A percentile compares a stretch with the other conserved stretches of the same genome.
phyloP scores from a whole-genome alignment of 2,113 vertebrate species.

The Indicator maculatus region DNA sequence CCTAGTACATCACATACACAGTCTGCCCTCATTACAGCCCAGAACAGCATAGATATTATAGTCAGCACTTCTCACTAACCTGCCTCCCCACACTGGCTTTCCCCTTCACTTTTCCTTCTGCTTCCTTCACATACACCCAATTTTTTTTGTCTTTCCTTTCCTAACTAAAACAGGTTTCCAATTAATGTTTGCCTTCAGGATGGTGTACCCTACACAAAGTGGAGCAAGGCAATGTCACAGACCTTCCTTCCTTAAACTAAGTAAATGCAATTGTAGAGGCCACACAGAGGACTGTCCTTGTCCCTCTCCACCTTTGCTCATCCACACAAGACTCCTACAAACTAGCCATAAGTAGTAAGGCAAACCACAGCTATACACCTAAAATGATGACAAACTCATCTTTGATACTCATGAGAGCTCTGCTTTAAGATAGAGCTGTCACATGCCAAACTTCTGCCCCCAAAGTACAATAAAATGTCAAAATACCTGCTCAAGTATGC shows the following conservation, averaged over 20 bases:
- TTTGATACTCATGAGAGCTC: neutral
- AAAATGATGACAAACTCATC: neutral
- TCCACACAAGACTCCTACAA: neutral
- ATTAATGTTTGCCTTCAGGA: conserved; percentile 56
- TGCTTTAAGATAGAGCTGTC: neutral
- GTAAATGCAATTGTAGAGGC: neutral
- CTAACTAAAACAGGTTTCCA: conserved; percentile 50
- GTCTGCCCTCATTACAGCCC: neutral
- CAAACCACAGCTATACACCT: neutral
- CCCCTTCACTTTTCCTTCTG: neutral
- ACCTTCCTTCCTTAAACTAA: conserved; percentile 59
- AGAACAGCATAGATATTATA: neutral
- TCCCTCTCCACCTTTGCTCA: neutral
- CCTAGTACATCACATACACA: neutral
- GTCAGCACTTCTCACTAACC: neutral
- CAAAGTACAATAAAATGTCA: neutral
- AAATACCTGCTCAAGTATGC: neutral
- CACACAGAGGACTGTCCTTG: conserved; percentile 40
- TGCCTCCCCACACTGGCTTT: neutral
- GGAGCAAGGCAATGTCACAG: conserved; percentile 21
- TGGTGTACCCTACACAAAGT: conserved; percentile 23
- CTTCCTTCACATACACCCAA: neutral
- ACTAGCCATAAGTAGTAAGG: neutral
- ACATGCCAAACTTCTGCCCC: neutral
- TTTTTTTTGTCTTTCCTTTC: conserved; percentile 32